These are phyloP conservation scores for Papilio gigon DNA, from an alignment of 2,888 invertebrate species.

Conservation along the genomic window DNA sequence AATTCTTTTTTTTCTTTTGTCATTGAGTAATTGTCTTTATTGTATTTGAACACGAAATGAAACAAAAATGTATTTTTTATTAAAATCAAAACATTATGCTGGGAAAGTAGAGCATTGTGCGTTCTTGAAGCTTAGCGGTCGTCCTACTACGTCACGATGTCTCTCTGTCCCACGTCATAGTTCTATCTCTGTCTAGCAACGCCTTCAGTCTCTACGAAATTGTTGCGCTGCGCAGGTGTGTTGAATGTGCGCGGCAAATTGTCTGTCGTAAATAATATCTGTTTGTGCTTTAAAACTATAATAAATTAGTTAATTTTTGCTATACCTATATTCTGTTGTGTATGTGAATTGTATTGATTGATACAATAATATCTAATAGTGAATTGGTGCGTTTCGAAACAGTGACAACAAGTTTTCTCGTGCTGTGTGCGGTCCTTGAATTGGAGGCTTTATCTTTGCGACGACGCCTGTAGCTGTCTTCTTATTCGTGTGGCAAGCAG, in stretches of 20 bases:
- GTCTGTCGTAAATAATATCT: constrained; percentile 69
- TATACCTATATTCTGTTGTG: constrained; percentile 38
- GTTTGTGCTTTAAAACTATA: constrained; percentile 50
- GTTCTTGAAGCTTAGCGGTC: constrained; percentile 72
- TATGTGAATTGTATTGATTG: constrained; percentile 49
- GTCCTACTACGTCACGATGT: constrained; percentile 68
- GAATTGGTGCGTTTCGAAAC: constrained; percentile 65
- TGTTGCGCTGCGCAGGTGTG: constrained; percentile 69
- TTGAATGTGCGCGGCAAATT: constrained; percentile 52
- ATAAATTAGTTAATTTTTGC: background rate
- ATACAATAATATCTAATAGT: constrained; percentile 49
- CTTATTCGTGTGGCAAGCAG: constrained; percentile 60
- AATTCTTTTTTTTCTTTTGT: background rate
- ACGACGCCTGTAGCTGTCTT: constrained; percentile 56
- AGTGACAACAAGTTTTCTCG: constrained; percentile 76
- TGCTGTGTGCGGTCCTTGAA: constrained; percentile 72
- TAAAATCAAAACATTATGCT: constrained; percentile 48
- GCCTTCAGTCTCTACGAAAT: constrained; percentile 75
- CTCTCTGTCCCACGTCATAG: constrained; percentile 70
- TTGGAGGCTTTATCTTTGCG: constrained; percentile 73
- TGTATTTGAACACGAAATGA: constrained; percentile 11
- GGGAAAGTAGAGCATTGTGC: constrained; percentile 66
- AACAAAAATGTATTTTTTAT: constrained; percentile 43
- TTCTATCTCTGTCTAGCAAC: constrained; percentile 69
- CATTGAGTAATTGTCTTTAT: background rate